phyloP scores from a whole-genome alignment of 2,888 invertebrate genomes.

The Lacanobia oleracea region DNA sequence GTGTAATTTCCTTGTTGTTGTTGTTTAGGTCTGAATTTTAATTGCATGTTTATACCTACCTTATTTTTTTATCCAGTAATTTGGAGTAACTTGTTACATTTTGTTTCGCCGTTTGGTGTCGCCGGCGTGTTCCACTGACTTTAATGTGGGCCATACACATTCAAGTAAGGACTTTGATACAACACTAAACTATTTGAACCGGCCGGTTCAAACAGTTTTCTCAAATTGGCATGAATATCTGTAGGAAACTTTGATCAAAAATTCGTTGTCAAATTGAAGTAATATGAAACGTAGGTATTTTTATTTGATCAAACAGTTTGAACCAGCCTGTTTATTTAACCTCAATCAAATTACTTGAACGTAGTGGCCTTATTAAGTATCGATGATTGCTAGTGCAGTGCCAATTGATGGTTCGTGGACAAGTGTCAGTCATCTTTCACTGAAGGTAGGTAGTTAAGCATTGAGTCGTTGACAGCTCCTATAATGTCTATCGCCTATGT shows the following conservation, averaged over 20 bases:
- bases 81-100: slow-evolving; percentile 12
- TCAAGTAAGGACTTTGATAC: not conserved
- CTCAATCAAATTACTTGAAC: no score
- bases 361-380: no score
- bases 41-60: slow-evolving; percentile 37
- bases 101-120: slow-evolving; percentile 15
- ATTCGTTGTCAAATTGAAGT: no score
- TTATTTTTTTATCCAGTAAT: slow-evolving; percentile 1
- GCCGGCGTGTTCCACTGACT: not conserved
- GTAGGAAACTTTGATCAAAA: no score
- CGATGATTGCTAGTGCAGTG: not conserved
- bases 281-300: no score
- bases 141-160: not conserved
- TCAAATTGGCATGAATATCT: no score
- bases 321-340: no score
- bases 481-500: no score
- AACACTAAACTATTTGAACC: no score
- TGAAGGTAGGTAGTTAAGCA: not conserved
- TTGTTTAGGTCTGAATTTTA: slow-evolving; percentile 54
- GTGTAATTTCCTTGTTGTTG: slow-evolving; percentile 59
- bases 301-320: no score
- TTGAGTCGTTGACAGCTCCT: not conserved
- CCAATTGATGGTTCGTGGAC: not conserved
- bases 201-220: no score
- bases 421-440: not conserved